Base-by-base conservation (phyloP, 2,888 invertebrate genomes). In the Mesorhabditis sp. region DNA sequence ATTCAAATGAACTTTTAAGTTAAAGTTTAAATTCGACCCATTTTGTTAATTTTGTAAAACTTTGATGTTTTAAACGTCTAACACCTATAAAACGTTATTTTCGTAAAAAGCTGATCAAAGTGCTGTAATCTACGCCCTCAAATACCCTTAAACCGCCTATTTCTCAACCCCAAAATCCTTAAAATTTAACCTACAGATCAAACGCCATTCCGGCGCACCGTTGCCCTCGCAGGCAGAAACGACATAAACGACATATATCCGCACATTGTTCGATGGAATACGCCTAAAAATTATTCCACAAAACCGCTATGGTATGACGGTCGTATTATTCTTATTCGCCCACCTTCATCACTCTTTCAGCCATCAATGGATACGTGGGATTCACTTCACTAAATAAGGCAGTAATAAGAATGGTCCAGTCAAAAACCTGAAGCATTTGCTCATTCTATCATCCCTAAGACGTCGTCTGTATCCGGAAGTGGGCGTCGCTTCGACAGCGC, bases 261-360 rank as follows among this genome's bases (percentile, higher is more conserved):
- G 41, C 41, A 15, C 63, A 62, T 28, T 62, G 63, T 28, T 62
- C 63, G n/a, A 28, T 28, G 6, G 63, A 62, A 28, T 62, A 62
- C 63, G 63, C 63, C 58, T 50, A n/a, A 50, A 50, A 50, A 50
- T 10, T 50, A 50, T 50, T 50, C n/a, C n/a, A 50, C 58, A n/a
- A 50, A 50, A 50, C 7, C 7, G 58, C n/a, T 13, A 50, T 13
- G 7, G 50, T 10, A 10, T 50, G 50, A n/a, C n/a, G n/a, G 28
- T 28, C 28, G 28, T 28, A 28, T 50, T 50, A 50, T 10, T 50
- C 58, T 50, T 13, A 50, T 50, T 50, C 10, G 58, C 7, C n/a
- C 7, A 50, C 58, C 58, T 50, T 50, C 58, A 50, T 50, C 58
- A 50, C 58, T 13, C 58, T 1, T 2, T 50, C 58, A 1, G 7